Percentiles rank a stretch among this genome's conserved stretches.
Conservation (phyloP, 92 coral and sea anemone species). For the Bergia puertoricense region DNA sequence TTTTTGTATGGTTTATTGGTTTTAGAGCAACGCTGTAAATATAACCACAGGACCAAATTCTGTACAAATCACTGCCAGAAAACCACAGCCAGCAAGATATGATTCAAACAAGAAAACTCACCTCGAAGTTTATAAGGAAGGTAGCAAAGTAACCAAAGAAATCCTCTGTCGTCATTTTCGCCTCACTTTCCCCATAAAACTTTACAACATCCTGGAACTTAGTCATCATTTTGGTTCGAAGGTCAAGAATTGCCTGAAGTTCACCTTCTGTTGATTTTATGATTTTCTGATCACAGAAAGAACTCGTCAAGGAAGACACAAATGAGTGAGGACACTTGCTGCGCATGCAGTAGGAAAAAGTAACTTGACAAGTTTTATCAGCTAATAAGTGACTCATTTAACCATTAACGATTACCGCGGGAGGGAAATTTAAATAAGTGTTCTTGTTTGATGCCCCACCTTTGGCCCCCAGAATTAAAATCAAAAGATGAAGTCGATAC, state of each 20-base stretch:
- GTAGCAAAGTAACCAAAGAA: slow-evolving; percentile 94
- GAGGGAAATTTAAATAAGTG: too few relatives aligned
- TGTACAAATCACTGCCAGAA: not conserved
- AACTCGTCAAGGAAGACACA: slow-evolving; percentile 20
- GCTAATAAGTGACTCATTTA: not conserved
- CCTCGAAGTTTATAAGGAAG: slow-evolving; percentile 89
- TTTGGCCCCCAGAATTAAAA: too few relatives aligned
- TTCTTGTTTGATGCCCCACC: too few relatives aligned
- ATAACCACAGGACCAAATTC: not conserved
- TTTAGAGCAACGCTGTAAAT: not conserved
- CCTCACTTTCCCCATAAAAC: slow-evolving; percentile 87
- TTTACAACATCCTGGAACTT: slow-evolving; percentile 79
- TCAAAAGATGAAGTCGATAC: not conserved
- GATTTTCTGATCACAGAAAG: slow-evolving; percentile 60
- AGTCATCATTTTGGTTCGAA: slow-evolving; percentile 69
- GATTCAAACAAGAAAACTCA: slow-evolving; percentile 13
- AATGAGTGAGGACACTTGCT: not conserved
- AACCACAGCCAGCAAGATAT: not conserved
- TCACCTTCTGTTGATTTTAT: slow-evolving; percentile 87
- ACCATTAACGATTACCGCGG: too few relatives aligned
- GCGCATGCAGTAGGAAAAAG: not conserved
- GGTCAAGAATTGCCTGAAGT: slow-evolving; percentile 70
- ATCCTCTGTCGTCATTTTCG: slow-evolving; percentile 88
- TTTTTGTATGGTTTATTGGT: not conserved
- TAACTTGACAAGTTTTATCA: too few relatives aligned